phyloP scores from a whole-genome alignment of 2,888 invertebrate species.

The Coecobrya sp. region DNA sequence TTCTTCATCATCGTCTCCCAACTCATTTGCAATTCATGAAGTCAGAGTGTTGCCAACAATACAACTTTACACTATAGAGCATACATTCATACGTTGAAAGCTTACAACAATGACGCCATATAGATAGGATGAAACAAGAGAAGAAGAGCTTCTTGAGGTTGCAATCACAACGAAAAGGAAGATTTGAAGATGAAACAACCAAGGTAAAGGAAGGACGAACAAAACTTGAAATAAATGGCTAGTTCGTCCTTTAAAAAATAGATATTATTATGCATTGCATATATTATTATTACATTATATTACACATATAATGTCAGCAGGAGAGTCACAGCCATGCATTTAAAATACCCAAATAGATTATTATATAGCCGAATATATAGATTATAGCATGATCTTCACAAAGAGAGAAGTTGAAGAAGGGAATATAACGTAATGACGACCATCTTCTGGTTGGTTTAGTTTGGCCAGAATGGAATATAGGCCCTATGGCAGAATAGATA shows the following conservation, averaged over 20 bases:
- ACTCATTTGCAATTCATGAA: constrained; percentile 80
- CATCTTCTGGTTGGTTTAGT: constrained; percentile 50
- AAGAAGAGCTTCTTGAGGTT: constrained; percentile 37
- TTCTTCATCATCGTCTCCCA: constrained; percentile 48
- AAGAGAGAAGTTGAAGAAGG: constrained; percentile 21
- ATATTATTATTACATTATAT: constrained; percentile 47
- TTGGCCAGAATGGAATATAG: constrained; percentile 54
- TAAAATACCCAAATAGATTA: constrained; percentile 73
- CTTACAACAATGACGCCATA: constrained; percentile 16
- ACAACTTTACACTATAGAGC: not conserved
- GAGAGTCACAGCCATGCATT: constrained; percentile 59
- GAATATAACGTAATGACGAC: not conserved
- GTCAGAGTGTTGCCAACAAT: constrained; percentile 75
- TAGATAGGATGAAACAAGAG: constrained; percentile 52
- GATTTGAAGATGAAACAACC: constrained; percentile 38
- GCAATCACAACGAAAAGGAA: constrained; percentile 3
- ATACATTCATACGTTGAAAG: not conserved
- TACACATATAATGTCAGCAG: constrained; percentile 35
- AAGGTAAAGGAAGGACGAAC: constrained; percentile 73
- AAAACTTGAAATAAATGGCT: constrained; percentile 76
- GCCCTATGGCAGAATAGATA: constrained; percentile 73
- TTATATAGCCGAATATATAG: constrained; percentile 25
- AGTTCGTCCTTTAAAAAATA: constrained; percentile 73
- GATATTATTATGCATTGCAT: constrained; percentile 48
- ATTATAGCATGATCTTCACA: constrained; percentile 44